Base-by-base conservation (phyloP, 2,888 invertebrate genomes). In the Platycnemis pennipes region DNA sequence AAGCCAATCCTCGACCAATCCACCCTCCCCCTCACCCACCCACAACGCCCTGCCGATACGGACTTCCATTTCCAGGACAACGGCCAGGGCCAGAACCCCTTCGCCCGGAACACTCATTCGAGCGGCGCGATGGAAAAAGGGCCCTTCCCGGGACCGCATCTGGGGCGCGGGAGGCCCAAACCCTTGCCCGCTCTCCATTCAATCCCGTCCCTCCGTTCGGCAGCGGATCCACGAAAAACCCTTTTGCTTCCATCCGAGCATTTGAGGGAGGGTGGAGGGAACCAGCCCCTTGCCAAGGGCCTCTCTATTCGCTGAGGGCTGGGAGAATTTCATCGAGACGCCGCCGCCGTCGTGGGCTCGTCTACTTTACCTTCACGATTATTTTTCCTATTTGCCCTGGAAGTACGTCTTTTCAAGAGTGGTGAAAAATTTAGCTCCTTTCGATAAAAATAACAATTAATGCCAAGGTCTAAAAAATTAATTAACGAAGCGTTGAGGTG, bases 61-160 rank as follows among this genome's bases (percentile, higher is more conserved):
- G 22, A 45, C 26, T 16, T 44, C 45, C 87, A 46, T 44, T 46
- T 46, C 22, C 46, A 46, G 46, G n/a, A 46, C 87, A 46, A 87
- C 87, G 45, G 44, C n/a, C 44, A 4, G 45, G 45, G 26, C 45
- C 44, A 45, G 44, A 37, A 44, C 44, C 77, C 37, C 77, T 26
- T 77, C 77, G 77, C 13, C 77, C 77, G 77, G 77, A 77, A 77
- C 77, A 77, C 11, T 37, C 77, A 77, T 77, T 77, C 77, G 77
- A 77, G 31, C 44, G 87, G n/a, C 26, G 5, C 42, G 45, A 26
- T 11, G 22, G 44, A 87, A 87, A 87, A 46, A 87, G 26, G 3
- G 5, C n/a, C 26, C 42, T 16, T 7, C 86, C 44, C 37, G 42
- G 22, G 16, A 87, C 87, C 44, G 46, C 87, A 87, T 87, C 87